Conservation (phyloP, 2,113 vertebrate genomes). For the Chelonoidis abingdonii region DNA sequence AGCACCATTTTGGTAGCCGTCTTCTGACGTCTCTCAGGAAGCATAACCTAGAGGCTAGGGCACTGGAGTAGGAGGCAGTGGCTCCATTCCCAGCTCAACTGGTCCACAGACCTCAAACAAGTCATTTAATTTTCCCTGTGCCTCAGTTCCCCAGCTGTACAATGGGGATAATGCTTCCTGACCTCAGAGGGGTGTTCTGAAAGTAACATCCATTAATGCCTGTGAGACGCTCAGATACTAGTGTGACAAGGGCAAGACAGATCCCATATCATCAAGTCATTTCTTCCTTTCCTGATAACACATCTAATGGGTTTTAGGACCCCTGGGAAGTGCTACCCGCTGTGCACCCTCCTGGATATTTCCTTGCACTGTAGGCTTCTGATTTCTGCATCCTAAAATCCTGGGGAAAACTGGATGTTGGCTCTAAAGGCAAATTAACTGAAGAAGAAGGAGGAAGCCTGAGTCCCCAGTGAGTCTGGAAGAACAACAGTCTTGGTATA, state of each 20-base stretch:
- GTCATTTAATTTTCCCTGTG: not conserved
- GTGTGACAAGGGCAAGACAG: not conserved
- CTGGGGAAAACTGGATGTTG: not conserved
- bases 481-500: not conserved
- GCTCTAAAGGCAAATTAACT: not conserved
- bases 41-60: not conserved
- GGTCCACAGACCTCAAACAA: not conserved
- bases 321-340: not conserved
- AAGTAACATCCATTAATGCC: not conserved
- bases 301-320: not conserved
- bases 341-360: rapidly evolving
- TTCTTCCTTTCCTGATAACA: not conserved
- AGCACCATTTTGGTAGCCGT: not conserved
- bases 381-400: not conserved
- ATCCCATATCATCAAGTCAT: not conserved
- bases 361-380: not conserved
- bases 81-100: not conserved
- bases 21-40: not conserved
- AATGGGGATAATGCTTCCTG: not conserved
- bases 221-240: not conserved
- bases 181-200: not conserved
- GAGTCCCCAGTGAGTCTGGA: not conserved
- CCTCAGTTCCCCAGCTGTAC: not conserved
- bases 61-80: not conserved
- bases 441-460: not conserved